A percentile compares a stretch with the other conserved stretches of the same genome.
These are phyloP conservation scores for Gorilla gorilla DNA, from an alignment of 2,113 vertebrate species.

Conservation along the genomic window DNA sequence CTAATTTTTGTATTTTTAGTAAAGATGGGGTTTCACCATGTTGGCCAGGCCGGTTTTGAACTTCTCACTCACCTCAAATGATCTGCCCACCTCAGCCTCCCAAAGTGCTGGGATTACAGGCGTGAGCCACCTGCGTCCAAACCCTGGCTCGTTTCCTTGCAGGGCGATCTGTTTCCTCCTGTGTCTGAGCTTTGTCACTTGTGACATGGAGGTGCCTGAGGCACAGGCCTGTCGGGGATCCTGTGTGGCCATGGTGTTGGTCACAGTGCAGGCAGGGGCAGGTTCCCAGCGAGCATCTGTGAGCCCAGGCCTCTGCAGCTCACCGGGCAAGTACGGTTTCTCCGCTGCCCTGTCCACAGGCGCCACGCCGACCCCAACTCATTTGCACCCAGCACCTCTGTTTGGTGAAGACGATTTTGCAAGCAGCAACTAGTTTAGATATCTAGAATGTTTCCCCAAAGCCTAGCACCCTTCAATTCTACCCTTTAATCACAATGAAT, in stretches of 20 bases:
- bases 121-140: too few species aligned
- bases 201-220: accelerated
- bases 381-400: not conserved
- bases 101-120: too few species aligned
- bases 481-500: not conserved
- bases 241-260: accelerated
- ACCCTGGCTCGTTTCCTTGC: too few species aligned
- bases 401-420: not conserved
- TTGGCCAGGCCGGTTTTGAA: too few species aligned
- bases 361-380: accelerated
- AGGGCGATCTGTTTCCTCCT: not conserved
- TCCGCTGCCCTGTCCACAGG: not conserved
- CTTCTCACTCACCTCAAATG: too few species aligned
- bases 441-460: not conserved
- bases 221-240: accelerated
- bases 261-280: accelerated
- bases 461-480: not conserved
- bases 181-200: not conserved
- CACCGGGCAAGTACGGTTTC: accelerated
- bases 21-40: too few species aligned
- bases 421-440: not conserved
- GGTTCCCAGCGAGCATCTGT: not conserved
- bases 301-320: not conserved
- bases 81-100: too few species aligned
- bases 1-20: too few species aligned